Evolutionary conservation across 1,140 invertebrate genomes (phyloP).

Genomic region (Hypsibius dujardini): DNA sequence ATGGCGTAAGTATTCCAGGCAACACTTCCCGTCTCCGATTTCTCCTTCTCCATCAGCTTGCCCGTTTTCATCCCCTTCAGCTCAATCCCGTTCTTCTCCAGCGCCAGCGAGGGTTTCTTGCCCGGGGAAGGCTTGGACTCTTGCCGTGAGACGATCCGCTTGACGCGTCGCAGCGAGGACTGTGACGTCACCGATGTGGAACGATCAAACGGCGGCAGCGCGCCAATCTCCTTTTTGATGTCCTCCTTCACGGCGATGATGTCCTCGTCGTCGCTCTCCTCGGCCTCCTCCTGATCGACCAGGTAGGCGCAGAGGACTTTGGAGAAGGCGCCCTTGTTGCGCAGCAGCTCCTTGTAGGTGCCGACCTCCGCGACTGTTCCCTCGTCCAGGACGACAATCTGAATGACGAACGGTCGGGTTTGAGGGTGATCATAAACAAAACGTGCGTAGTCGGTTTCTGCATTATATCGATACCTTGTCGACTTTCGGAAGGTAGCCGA

Average conservation of each 20-base stretch:
- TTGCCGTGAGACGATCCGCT: background rate
- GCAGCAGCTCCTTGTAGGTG: constrained; percentile 56
- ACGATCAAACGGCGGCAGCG: background rate
- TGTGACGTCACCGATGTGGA: background rate
- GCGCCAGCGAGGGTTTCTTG: background rate
- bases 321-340: constrained; percentile 31
- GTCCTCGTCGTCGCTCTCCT: background rate
- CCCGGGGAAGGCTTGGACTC: too few species aligned
- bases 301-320: constrained; percentile 31
- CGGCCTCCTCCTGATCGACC: background rate
- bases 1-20: background rate
- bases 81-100: background rate
- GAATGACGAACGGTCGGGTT: too few species aligned
- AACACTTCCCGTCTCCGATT: background rate
- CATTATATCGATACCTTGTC: too few species aligned
- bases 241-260: constrained; percentile 3
- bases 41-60: background rate
- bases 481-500: constrained; percentile 66
- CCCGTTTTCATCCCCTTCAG: too few species aligned
- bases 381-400: constrained; percentile 64
- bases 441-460: too few species aligned
- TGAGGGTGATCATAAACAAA: too few species aligned
- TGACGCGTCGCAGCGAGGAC: background rate
- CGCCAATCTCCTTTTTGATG: background rate
- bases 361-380: constrained; percentile 65